Evolutionary conservation across 2,888 invertebrate genomes (phyloP).

Genomic region (Idaea aversata): DNA sequence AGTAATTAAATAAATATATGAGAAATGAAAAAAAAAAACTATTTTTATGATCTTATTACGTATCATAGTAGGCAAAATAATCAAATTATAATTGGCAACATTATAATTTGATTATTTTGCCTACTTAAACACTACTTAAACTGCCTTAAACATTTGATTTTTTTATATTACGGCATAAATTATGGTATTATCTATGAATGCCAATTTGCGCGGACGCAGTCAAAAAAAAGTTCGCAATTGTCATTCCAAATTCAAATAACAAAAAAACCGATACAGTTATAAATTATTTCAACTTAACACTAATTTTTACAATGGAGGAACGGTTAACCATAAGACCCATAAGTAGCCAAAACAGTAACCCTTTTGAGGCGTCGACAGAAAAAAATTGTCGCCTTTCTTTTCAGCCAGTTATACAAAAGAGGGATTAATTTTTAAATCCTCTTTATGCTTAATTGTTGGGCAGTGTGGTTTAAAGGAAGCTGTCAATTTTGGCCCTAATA

Average conservation of each 20-base stretch:
- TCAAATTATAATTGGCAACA: too few species aligned
- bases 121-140: too few species aligned
- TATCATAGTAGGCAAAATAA: too few species aligned
- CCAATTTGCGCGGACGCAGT: background rate
- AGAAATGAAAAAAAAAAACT: too few species aligned
- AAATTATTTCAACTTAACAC: background rate
- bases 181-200: background rate
- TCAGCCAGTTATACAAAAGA: background rate
- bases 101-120: too few species aligned
- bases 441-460: background rate
- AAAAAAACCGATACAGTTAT: background rate
- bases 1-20: too few species aligned
- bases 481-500: background rate
- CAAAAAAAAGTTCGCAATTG: background rate
- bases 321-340: constrained; percentile 3
- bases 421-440: constrained; percentile 1
- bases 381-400: background rate
- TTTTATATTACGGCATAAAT: background rate
- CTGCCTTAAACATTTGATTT: too few species aligned
- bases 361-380: constrained; percentile 6
- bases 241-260: background rate
- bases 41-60: too few species aligned
- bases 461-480: background rate
- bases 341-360: constrained; percentile 5
- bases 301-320: background rate